phyloP scores from a whole-genome alignment of 2,797 vertebrate genomes.

The Muscicapa striata region DNA sequence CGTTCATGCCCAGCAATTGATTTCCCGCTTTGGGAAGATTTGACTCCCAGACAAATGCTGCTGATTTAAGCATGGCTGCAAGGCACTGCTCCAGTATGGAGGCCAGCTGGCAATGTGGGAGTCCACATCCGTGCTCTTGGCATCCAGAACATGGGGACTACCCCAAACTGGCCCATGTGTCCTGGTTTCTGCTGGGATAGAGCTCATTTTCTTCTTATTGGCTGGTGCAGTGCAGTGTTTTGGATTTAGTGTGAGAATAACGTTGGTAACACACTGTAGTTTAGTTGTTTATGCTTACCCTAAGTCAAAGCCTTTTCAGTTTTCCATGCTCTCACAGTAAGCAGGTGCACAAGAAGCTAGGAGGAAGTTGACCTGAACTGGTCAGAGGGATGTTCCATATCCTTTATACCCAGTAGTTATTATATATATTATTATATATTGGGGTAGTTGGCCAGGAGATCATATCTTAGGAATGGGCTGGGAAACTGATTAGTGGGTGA shows the following conservation, averaged over 20 bases:
- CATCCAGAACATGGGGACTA: background rate
- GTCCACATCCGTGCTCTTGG: rapidly evolving
- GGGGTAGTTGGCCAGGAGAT: background rate
- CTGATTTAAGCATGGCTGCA: background rate
- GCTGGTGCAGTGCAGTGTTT: background rate
- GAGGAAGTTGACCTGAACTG: background rate
- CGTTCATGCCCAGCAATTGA: background rate
- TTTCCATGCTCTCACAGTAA: background rate
- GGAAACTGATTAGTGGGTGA: rapidly evolving
- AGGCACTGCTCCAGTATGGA: background rate
- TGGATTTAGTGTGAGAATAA: background rate
- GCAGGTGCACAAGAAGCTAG: background rate
- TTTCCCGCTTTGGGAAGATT: background rate
- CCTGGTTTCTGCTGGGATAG: background rate
- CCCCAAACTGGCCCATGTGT: background rate
- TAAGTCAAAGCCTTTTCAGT: background rate
- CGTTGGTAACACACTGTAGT: background rate
- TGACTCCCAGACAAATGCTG: background rate
- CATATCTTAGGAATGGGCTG: background rate
- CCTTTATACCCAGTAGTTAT: background rate
- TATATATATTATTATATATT: too few relatives aligned
- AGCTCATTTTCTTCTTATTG: background rate
- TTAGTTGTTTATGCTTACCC: background rate
- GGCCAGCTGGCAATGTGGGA: background rate
- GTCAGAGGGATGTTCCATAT: background rate